Conservation (phyloP, 2,888 invertebrate genomes). For the Holacanthella duospinosa region DNA sequence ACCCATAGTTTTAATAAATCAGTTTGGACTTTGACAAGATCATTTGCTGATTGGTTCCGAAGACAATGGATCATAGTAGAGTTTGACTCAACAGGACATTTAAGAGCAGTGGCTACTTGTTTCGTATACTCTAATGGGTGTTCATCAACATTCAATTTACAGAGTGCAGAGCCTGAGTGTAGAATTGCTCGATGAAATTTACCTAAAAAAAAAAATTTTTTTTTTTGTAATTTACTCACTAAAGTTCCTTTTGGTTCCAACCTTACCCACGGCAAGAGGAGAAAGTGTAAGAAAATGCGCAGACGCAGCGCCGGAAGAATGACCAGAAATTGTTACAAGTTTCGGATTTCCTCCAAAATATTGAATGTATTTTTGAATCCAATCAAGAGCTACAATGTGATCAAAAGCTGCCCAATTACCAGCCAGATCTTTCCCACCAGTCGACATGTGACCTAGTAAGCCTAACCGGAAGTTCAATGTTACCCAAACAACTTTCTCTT, state of each 20-base stretch:
- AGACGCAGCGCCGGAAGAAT: slow-evolving; percentile 20
- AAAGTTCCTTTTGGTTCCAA: background rate
- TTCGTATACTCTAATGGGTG: slow-evolving; percentile 27
- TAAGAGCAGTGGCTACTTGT: slow-evolving; percentile 19
- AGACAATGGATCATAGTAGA: slow-evolving; percentile 22
- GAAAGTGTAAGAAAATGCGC: slow-evolving; percentile 18
- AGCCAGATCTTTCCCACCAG: slow-evolving; percentile 13
- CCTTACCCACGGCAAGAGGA: slow-evolving; percentile 13
- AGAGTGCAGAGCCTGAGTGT: slow-evolving; percentile 31
- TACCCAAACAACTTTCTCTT: slow-evolving; percentile 24
- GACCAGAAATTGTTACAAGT: slow-evolving; percentile 20
- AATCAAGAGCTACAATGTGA: slow-evolving; percentile 19
- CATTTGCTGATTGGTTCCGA: slow-evolving; percentile 19
- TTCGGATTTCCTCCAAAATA: slow-evolving; percentile 20
- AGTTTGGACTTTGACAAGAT: slow-evolving; percentile 25
- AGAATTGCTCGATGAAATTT: slow-evolving; percentile 32
- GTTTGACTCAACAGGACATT: slow-evolving; percentile 20
- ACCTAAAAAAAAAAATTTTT: background rate
- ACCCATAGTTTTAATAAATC: slow-evolving; percentile 4
- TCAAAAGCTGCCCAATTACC: slow-evolving; percentile 21
- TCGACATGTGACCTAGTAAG: slow-evolving; percentile 26
- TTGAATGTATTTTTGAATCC: slow-evolving; percentile 19
- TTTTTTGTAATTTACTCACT: background rate
- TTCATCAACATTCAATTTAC: slow-evolving; percentile 30
- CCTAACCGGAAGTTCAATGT: slow-evolving; percentile 32